Percentiles rank a stretch among this genome's conserved stretches.
Evolutionary conservation across 1,140 invertebrate genomes (phyloP).

Genomic region (Anadara kagoshimensis): DNA sequence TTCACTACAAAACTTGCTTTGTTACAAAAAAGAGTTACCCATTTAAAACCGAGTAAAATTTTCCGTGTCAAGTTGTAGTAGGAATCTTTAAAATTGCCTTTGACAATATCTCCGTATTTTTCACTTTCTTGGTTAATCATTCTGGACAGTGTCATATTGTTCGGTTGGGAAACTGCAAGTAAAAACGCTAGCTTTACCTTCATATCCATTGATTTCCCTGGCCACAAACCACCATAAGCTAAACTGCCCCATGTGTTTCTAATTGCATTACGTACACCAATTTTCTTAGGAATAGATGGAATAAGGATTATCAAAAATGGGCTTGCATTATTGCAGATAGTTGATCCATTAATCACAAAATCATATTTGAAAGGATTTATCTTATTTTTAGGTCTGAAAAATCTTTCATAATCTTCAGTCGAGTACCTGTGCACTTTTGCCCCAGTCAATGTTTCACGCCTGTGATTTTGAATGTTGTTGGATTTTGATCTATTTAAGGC

Average conservation of each 20-base stretch:
- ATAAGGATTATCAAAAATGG: constrained; percentile 10
- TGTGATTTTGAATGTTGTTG: too few relatives aligned
- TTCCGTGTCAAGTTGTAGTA: constrained; percentile 92
- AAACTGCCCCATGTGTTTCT: constrained; percentile 41
- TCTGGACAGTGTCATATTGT: constrained; percentile 14
- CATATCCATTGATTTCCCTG: constrained; percentile 2
- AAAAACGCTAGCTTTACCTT: constrained; percentile 35
- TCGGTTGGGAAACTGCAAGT: background rate
- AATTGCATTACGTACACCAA: constrained; percentile 27
- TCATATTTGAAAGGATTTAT: too few relatives aligned
- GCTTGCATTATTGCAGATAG: too few relatives aligned
- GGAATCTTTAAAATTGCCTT: constrained; percentile 85
- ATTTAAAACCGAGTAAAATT: constrained; percentile 87
- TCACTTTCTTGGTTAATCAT: constrained; percentile 78
- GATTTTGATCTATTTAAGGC: too few relatives aligned
- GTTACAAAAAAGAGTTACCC: constrained; percentile 80
- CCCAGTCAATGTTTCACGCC: too few relatives aligned
- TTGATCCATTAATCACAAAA: too few relatives aligned
- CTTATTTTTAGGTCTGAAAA: too few relatives aligned
- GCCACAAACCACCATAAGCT: constrained; percentile 20
- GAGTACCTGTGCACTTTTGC: too few relatives aligned
- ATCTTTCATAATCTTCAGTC: too few relatives aligned
- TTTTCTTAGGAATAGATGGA: background rate
- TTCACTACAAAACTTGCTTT: constrained; percentile 77
- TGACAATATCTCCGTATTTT: constrained; percentile 82